Percentiles rank a stretch among this genome's conserved stretches.
Evolutionary conservation across 1,140 invertebrate species (phyloP).

Genomic region (Drosophila kohkoa): DNA sequence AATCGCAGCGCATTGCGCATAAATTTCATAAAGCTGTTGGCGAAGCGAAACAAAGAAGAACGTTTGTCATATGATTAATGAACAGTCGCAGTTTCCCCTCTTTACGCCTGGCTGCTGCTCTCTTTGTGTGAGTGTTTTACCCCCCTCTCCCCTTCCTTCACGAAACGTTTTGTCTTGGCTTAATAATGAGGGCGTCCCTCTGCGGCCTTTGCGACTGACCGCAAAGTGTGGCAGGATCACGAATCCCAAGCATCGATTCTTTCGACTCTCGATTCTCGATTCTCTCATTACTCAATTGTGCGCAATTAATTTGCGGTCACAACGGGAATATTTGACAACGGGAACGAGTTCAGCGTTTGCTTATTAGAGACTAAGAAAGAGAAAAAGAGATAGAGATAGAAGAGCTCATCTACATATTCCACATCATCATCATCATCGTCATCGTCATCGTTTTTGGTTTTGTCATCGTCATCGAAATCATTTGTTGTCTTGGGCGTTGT

Average conservation of each 20-base stretch:
- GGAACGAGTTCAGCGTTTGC: slow-evolving; percentile 9
- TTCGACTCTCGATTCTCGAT: background rate
- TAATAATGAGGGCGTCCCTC: slow-evolving; percentile 11
- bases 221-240: slow-evolving; percentile 40
- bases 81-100: slow-evolving; percentile 17
- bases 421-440: slow-evolving; percentile 10
- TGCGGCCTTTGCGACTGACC: slow-evolving; percentile 15
- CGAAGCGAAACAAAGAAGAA: slow-evolving; percentile 72
- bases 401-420: background rate
- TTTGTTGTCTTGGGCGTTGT: slow-evolving; percentile 61
- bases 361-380: background rate
- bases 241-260: background rate
- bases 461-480: slow-evolving; percentile 26
- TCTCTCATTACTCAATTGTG: slow-evolving; percentile 53
- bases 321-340: slow-evolving; percentile 34
- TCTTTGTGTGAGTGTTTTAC: background rate
- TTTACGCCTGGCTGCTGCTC: background rate
- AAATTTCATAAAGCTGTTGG: slow-evolving; percentile 61
- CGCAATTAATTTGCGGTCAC: slow-evolving; percentile 75
- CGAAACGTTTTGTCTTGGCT: background rate
- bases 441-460: slow-evolving; percentile 4
- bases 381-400: no score
- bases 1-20: slow-evolving; percentile 62
- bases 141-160: background rate
- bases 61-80: slow-evolving; percentile 83